Percentiles rank a stretch among this genome's conserved stretches.
Evolutionary conservation across 2,888 invertebrate species (phyloP).

Genomic region (Andrena bucephala): DNA sequence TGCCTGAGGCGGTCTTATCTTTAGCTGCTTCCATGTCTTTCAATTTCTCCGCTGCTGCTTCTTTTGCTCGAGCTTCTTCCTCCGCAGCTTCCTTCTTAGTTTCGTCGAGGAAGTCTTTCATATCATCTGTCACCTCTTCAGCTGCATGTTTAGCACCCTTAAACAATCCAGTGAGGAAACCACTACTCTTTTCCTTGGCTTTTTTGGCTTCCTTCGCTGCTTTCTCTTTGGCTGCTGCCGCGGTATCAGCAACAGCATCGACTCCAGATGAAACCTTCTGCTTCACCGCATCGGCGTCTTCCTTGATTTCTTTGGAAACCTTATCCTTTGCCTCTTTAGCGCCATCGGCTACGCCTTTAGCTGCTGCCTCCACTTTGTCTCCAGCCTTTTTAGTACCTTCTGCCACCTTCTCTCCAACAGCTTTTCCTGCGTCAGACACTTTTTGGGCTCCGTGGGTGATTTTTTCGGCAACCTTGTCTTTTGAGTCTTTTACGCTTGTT

Average conservation of each 20-base stretch:
- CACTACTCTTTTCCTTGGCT: conserved; percentile 78
- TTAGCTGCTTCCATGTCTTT: conserved; percentile 38
- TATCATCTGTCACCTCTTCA: conserved; percentile 67
- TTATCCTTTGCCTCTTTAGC: conserved; percentile 62
- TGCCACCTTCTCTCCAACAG: conserved; percentile 84
- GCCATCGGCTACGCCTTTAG: conserved; percentile 77
- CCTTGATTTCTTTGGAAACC: conserved; percentile 81
- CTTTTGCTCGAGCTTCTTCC: conserved; percentile 67
- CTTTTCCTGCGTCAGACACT: conserved; percentile 6
- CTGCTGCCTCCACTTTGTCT: conserved; percentile 45
- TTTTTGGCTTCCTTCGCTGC: conserved; percentile 61
- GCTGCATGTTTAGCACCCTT: conserved; percentile 74
- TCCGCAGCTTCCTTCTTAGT: conserved; percentile 70
- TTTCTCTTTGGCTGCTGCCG: conserved; percentile 55
- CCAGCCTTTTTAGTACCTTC: conserved; percentile 74
- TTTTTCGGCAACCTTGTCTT: conserved; percentile 79
- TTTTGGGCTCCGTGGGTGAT: conserved; percentile 80
- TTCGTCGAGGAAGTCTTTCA: conserved; percentile 75
- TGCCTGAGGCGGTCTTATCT: conserved; percentile 40
- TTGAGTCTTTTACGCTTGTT: conserved; percentile 25
- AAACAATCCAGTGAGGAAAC: conserved; percentile 67
- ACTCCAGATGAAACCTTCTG: conserved; percentile 51
- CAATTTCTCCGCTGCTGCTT: conserved; percentile 51
- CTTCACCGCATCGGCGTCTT: conserved; percentile 52
- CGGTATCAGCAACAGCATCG: conserved; percentile 33